These are phyloP conservation scores for Metaphire vulgaris DNA, from an alignment of 1,140 invertebrate genomes.

Conservation along the genomic window DNA sequence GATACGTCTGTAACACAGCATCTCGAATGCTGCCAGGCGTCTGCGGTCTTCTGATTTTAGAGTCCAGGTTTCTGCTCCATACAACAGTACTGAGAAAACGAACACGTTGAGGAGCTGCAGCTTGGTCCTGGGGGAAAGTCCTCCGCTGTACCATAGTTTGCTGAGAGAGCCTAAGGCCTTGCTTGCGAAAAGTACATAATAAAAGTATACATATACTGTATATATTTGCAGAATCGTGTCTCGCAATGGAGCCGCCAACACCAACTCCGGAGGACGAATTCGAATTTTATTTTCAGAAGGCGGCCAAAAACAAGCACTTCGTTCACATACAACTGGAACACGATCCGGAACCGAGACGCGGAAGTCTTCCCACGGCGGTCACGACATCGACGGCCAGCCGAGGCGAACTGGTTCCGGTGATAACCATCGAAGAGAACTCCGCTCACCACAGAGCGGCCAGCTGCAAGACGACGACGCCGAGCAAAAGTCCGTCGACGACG, in stretches of 20 bases:
- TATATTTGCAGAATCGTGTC: neutral
- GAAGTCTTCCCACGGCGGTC: neutral
- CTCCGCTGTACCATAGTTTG: neutral
- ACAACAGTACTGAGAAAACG: neutral
- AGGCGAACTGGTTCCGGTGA: neutral
- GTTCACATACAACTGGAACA: neutral
- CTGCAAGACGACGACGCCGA: neutral
- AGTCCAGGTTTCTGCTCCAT: neutral
- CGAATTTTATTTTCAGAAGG: neutral
- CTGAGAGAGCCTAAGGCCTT: neutral
- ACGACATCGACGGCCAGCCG: neutral
- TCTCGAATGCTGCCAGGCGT: too few species aligned
- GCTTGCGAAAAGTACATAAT: neutral
- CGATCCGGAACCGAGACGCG: neutral
- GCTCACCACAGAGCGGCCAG: neutral
- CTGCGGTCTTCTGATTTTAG: too few species aligned
- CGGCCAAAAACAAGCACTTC: neutral
- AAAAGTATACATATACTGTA: neutral
- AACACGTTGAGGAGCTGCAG: neutral
- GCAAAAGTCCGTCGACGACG: neutral
- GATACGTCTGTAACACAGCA: too few species aligned
- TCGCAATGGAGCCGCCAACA: conserved; percentile 10
- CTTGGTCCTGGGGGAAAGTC: neutral
- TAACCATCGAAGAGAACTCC: neutral
- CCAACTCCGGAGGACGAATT: neutral